Percentiles rank a stretch among this genome's conserved stretches.
Conservation (phyloP, 2,797 vertebrate species). For the Prionace glauca region DNA sequence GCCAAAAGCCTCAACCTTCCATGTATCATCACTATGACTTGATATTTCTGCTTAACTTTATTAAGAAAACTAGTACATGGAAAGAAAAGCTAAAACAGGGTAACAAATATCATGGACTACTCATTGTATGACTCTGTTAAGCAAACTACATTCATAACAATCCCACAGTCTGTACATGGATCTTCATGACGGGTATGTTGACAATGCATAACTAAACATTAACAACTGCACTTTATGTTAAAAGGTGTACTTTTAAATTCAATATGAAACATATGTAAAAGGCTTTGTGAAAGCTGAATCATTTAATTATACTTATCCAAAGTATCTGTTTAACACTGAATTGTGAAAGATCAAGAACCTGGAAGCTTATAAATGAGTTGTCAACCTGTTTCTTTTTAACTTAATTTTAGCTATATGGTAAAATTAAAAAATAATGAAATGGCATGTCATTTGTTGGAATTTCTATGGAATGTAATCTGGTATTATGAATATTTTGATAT, state of each 20-base stretch:
- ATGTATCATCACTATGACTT: background rate
- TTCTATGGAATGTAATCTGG: background rate
- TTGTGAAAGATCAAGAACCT: background rate
- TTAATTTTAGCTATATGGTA: background rate
- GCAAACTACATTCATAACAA: background rate
- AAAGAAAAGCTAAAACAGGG: background rate
- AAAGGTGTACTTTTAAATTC: constrained; percentile 22
- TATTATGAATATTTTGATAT: constrained; percentile 36
- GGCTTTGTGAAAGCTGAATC: background rate
- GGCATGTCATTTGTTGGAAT: background rate
- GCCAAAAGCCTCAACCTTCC: background rate
- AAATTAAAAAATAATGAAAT: background rate
- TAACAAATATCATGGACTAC: background rate
- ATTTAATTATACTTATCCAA: background rate
- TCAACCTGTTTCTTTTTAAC: background rate
- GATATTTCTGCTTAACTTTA: background rate
- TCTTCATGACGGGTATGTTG: background rate
- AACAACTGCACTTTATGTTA: constrained; percentile 17
- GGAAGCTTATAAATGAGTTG: background rate
- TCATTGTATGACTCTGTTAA: background rate
- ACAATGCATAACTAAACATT: background rate
- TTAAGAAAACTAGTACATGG: background rate
- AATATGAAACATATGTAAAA: background rate
- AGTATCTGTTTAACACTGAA: background rate
- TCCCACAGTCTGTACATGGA: background rate